Evolutionary conservation across 2,797 vertebrate genomes (phyloP), one percentile per base, ranked within the genome.

Genomic region (Squalus acanthias): DNA sequence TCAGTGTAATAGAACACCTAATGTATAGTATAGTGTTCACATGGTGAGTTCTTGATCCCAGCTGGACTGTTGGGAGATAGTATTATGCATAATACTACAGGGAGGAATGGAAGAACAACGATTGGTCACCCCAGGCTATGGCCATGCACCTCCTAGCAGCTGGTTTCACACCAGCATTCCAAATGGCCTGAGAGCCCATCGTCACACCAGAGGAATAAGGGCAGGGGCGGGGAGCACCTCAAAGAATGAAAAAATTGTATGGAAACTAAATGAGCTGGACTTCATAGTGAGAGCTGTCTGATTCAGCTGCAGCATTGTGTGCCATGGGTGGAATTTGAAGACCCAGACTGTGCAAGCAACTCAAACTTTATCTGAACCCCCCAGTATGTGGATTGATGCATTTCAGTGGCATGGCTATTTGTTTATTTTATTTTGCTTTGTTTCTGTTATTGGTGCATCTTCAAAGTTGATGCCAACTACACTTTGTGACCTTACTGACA

Each of bases 21-120:
- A 10, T 69, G 20, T 46, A 39, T 9, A 39, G n/a, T 67, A 26
- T 2, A 24, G 33, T 93, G 63, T 69, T 69, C 63, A 69, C n/a
- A 93, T 46, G 63, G 65, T 65, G n/a, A 69, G 63, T 93, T 69
- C 91, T 24, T 93, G 91, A 69, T 93, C 65, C 89, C 39, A 93
- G n/a, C 91, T 93, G 20, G 17, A 39, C 65, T 93, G 63, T 67
- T 93, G 7, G 91, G 65, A 69, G 65, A 69, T 69, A 22, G 65
- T 69, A 69, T 93, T 93, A 29, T 69, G n/a, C 12, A 46, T 69
- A 39, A 1, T 46, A 65, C n/a, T 7, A 39, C n/a, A 46, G n/a
- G 67, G 57, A 69, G 65, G 91, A 93, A 93, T 69, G 22, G n/a
- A 92, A 92, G 60, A 39, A 20, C 29, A 63, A 82, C 5, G n/a